These are phyloP conservation scores for Melieria omissa DNA, from an alignment of 2,888 invertebrate species.

Conservation along the genomic window DNA sequence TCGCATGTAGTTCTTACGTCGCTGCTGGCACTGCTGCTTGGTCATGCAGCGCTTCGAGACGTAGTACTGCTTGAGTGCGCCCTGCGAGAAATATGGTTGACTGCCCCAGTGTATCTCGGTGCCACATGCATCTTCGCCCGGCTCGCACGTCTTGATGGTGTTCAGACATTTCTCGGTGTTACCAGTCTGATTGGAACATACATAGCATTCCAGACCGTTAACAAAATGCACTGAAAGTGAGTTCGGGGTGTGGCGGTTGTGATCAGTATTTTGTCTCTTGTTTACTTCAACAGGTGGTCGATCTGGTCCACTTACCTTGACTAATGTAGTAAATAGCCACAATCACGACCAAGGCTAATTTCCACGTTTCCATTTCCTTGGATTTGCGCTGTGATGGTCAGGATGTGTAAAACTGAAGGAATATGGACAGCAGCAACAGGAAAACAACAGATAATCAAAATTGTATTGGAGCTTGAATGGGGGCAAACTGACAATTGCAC, in stretches of 20 bases:
- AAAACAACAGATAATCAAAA: slow-evolving; percentile 17
- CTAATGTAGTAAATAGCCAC: slow-evolving; percentile 54
- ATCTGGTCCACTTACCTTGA: slow-evolving; percentile 50
- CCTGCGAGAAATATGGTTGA: slow-evolving; percentile 94
- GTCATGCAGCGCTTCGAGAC: slow-evolving; percentile 91
- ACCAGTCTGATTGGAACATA: slow-evolving; percentile 91
- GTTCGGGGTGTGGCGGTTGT: not conserved
- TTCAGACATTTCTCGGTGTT: slow-evolving; percentile 93
- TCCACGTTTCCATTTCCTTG: slow-evolving; percentile 55
- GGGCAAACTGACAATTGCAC: slow-evolving; percentile 29
- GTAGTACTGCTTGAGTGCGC: slow-evolving; percentile 92
- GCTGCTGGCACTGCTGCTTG: slow-evolving; percentile 80
- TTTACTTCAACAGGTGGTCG: not conserved
- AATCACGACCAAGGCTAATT: slow-evolving; percentile 52
- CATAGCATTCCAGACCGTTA: slow-evolving; percentile 88
- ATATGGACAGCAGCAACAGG: slow-evolving; percentile 2
- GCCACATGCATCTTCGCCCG: slow-evolving; percentile 74
- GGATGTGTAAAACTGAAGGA: no score
- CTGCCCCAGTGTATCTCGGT: slow-evolving; percentile 92
- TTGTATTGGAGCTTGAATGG: no score
- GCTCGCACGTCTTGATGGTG: slow-evolving; percentile 90
- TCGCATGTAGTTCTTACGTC: slow-evolving; percentile 77
- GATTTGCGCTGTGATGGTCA: no score
- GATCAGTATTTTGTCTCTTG: not conserved
- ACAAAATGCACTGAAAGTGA: slow-evolving; percentile 55